A percentile compares a stretch with the other conserved stretches of the same genome.
These are phyloP conservation scores for Promerops cafer DNA, from an alignment of 2,113 vertebrate genomes.

Conservation along the genomic window DNA sequence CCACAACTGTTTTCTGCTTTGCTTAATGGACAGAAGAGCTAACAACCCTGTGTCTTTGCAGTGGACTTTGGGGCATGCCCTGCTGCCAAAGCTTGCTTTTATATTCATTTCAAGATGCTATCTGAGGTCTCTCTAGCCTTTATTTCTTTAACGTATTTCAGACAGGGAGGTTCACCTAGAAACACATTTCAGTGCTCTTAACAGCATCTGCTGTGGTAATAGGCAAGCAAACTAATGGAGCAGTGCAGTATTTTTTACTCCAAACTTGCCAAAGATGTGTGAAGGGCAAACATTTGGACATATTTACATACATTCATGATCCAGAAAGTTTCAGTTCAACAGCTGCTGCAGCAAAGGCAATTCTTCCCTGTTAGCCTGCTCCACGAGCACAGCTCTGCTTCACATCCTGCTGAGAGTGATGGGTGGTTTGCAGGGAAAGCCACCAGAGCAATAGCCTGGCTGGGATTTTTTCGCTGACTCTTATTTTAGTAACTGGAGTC, in stretches of 20 bases:
- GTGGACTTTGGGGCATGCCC: not conserved
- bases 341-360: conserved; percentile 40
- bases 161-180: not conserved
- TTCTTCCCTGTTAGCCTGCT: conserved; percentile 4
- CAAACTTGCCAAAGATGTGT: conserved; percentile 63
- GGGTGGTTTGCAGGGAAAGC: not conserved
- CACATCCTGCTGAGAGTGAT: not conserved
- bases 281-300: conserved; percentile 67
- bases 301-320: conserved; percentile 63
- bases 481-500: not conserved
- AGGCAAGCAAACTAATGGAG: conserved; percentile 66
- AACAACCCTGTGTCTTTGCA: not conserved
- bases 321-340: conserved; percentile 53
- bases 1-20: not conserved
- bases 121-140: not conserved
- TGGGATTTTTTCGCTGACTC: not conserved
- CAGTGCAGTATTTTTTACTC: conserved; percentile 61
- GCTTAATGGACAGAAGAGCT: not conserved
- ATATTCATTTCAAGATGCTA: not conserved
- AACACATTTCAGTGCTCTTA: not conserved
- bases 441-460: not conserved
- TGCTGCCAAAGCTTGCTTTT: not conserved
- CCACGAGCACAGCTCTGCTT: not conserved
- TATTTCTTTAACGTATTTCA: not conserved
- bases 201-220: conserved; percentile 27